Percentiles rank a stretch among this genome's conserved stretches.
Evolutionary conservation across 1,140 invertebrate genomes (phyloP).

Genomic region (Bombus fervidus): DNA sequence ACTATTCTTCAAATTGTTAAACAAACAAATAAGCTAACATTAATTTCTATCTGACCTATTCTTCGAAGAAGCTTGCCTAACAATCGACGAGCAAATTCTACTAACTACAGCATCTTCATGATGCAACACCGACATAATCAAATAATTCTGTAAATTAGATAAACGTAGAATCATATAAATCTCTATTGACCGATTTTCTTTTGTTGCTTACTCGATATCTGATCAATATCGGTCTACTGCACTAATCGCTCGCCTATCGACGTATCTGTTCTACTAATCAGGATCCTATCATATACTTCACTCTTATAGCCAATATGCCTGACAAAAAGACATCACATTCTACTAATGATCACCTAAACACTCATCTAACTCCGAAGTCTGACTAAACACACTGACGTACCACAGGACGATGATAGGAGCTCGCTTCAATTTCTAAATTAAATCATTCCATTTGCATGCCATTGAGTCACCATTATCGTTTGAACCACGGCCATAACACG

Average conservation of each 20-base stretch:
- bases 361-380: background rate
- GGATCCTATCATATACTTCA: too few species aligned
- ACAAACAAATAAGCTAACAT: background rate
- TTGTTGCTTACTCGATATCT: background rate
- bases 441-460: slow-evolving; percentile 23
- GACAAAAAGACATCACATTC: background rate
- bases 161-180: slow-evolving; percentile 26
- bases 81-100: background rate
- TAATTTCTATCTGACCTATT: background rate
- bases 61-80: background rate
- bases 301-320: too few species aligned
- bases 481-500: background rate
- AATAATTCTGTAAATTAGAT: background rate
- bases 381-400: background rate
- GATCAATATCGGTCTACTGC: background rate
- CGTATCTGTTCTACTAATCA: background rate
- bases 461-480: background rate
- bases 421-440: background rate
- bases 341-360: background rate
- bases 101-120: slow-evolving; percentile 7
- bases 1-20: background rate
- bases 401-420: background rate
- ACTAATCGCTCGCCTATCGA: background rate
- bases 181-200: slow-evolving; percentile 28
- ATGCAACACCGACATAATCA: background rate